Percentiles rank a stretch among this genome's conserved stretches.
These are phyloP conservation scores for Antrozous pallidus DNA, from an alignment of 2,797 vertebrate genomes.

Conservation along the genomic window DNA sequence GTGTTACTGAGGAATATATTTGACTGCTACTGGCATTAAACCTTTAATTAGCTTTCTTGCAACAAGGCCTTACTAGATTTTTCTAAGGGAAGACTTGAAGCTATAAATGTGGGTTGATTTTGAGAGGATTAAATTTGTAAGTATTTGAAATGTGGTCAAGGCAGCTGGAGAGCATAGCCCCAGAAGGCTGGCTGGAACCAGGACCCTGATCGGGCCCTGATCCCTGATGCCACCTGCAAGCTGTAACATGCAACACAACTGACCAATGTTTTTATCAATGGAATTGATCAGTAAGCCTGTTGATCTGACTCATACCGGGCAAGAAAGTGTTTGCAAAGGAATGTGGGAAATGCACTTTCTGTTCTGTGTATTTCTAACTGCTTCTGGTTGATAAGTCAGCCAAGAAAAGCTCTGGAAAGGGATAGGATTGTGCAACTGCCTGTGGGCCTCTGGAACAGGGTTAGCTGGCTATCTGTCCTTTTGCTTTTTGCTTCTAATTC, in stretches of 20 bases:
- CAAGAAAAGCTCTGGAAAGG: background rate
- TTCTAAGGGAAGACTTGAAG: background rate
- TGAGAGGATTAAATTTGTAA: conserved; percentile 1
- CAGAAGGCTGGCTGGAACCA: background rate
- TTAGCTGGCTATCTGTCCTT: too few species aligned
- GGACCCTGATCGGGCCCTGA: background rate
- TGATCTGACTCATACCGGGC: background rate
- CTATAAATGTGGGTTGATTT: background rate
- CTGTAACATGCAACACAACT: background rate
- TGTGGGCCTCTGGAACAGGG: background rate
- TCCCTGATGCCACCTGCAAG: background rate
- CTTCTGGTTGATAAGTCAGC: background rate
- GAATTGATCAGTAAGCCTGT: conserved; percentile 6
- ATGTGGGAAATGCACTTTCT: background rate
- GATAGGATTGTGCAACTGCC: background rate
- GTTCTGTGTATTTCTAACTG: background rate
- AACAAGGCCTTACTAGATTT: background rate
- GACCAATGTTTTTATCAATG: background rate
- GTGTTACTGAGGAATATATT: background rate
- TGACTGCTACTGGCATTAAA: background rate
- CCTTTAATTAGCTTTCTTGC: conserved; percentile 9
- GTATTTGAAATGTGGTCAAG: background rate
- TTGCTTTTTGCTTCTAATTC: background rate
- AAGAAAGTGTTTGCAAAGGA: conserved; percentile 18
- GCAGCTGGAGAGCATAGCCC: background rate